phyloP scores from a whole-genome alignment of 1,140 invertebrate genomes.

The Drosophila truncata region DNA sequence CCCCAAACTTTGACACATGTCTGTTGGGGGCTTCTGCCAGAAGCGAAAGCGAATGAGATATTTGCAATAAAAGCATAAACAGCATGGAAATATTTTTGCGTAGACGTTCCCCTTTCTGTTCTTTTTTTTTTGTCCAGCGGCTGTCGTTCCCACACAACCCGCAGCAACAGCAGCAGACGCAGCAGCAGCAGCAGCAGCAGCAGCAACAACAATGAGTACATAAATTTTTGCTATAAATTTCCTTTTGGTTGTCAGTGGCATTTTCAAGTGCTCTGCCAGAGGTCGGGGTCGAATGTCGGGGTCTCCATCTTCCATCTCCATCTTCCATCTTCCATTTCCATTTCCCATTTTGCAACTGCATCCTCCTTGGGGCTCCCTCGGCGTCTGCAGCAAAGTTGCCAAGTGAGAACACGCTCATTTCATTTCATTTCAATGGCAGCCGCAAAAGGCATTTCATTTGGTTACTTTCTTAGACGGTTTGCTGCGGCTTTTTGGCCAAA shows the following conservation, averaged over 20 bases:
- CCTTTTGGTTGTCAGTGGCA: slow-evolving; percentile 81
- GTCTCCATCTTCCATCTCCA: slow-evolving; percentile 11
- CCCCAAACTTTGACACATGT: slow-evolving; percentile 55
- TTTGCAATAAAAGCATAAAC: slow-evolving; percentile 82
- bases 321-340: slow-evolving; percentile 6
- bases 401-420: slow-evolving; percentile 46
- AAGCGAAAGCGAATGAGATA: slow-evolving; percentile 51
- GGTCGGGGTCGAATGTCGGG: slow-evolving; percentile 50
- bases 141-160: slow-evolving; percentile 47
- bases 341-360: background rate
- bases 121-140: slow-evolving; percentile 34
- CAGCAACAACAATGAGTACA: slow-evolving; percentile 67
- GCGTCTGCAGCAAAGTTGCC: background rate
- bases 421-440: slow-evolving; percentile 77
- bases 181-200: slow-evolving; percentile 6
- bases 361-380: background rate
- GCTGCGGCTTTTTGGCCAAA: slow-evolving; percentile 67
- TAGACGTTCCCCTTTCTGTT: slow-evolving; percentile 28
- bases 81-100: slow-evolving; percentile 77
- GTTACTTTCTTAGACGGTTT: slow-evolving; percentile 64
- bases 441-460: slow-evolving; percentile 77
- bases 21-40: slow-evolving; percentile 29
- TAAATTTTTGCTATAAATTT: slow-evolving; percentile 82
- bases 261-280: slow-evolving; percentile 66
- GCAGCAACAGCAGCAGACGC: slow-evolving; percentile 50